Evolutionary conservation across 2,888 invertebrate genomes (phyloP).

Genomic region (Conomelus anceps): DNA sequence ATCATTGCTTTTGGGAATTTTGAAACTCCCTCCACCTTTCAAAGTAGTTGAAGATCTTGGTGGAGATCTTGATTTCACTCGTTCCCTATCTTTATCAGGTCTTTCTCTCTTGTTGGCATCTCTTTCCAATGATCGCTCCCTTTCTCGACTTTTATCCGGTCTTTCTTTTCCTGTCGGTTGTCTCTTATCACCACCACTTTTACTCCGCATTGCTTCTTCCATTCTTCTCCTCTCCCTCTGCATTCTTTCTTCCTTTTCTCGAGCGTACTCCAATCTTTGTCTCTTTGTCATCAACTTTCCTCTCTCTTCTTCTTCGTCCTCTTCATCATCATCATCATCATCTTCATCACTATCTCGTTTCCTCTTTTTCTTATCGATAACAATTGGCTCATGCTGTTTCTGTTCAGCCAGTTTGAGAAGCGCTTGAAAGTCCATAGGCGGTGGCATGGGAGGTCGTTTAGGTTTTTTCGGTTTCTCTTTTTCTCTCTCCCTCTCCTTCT

Average conservation of each 20-base stretch:
- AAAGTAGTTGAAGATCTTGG: background rate
- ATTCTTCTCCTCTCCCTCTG: slow-evolving; percentile 19
- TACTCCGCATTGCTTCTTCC: slow-evolving; percentile 19
- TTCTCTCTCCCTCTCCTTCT: slow-evolving; percentile 40
- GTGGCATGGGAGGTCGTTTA: slow-evolving; percentile 54
- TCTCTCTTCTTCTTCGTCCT: slow-evolving; percentile 49
- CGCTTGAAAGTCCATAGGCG: slow-evolving; percentile 71
- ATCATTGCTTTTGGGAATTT: background rate
- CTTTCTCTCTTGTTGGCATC: background rate
- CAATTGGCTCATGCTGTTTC: slow-evolving; percentile 73
- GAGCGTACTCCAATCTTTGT: slow-evolving; percentile 67
- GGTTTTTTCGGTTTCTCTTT: slow-evolving; percentile 29
- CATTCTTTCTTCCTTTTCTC: slow-evolving; percentile 52
- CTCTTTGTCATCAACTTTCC: slow-evolving; percentile 74
- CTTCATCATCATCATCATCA: slow-evolving; percentile 66
- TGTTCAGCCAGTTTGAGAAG: slow-evolving; percentile 74
- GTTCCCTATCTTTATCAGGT: background rate
- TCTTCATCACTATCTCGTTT: slow-evolving; percentile 60
- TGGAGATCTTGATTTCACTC: background rate
- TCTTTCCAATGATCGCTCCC: background rate
- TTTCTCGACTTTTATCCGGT: background rate
- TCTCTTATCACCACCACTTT: background rate
- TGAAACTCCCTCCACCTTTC: background rate
- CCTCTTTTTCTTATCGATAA: slow-evolving; percentile 50
- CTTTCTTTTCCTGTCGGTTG: background rate